Base-by-base conservation (phyloP, 2,113 vertebrate genomes). In the Lasiurus borealis region DNA sequence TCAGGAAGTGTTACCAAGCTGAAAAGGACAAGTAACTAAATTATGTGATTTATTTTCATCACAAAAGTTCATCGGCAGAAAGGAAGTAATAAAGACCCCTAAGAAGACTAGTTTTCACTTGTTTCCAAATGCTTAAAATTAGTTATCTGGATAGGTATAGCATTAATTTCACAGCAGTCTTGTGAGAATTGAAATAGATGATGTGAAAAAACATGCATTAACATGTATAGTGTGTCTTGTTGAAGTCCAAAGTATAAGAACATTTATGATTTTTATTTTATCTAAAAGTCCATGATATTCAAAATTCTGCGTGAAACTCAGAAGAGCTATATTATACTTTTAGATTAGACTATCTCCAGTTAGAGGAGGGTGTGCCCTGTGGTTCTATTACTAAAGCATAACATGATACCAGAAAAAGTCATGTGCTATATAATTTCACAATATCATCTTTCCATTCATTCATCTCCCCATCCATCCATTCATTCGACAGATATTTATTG, bases 201-300 rank as follows among this genome's bases (percentile, higher is more conserved):
- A 59, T 71, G 31, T 93, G 40, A 66, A 31, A 93, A 96, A 85
- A 92, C 44, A 72, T 76, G 73, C 69, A 52, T 75, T 95, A 85
- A 34, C 0, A 78, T 96, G 84, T 80, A 87, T 82, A 92, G 50
- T 93, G 91, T 52, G 40, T 54, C 95, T 96, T 77, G 8, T 80
- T 69, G 75, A 88, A 73, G 57, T 96, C 88, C 1, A 16, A 66
- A 90, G 31, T 76, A 48, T 97, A 73, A 85, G 86, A 97, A 96
- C 76, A 95, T 95, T 36, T 94, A 64, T 90, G 69, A 94, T 50
- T 97, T 97, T 94, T 96, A 50, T 93, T 97, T 95, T 18, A 81
- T 19, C 54, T 95, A 57, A 83, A 95, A 80, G 85, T 31, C 68
- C 82, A 40, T 69, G 36, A 23, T 69, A 81, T 59, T 6, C 0